These are phyloP conservation scores for Sylvicapra grimmia DNA, from an alignment of 2,113 vertebrate genomes.

Conservation along the genomic window DNA sequence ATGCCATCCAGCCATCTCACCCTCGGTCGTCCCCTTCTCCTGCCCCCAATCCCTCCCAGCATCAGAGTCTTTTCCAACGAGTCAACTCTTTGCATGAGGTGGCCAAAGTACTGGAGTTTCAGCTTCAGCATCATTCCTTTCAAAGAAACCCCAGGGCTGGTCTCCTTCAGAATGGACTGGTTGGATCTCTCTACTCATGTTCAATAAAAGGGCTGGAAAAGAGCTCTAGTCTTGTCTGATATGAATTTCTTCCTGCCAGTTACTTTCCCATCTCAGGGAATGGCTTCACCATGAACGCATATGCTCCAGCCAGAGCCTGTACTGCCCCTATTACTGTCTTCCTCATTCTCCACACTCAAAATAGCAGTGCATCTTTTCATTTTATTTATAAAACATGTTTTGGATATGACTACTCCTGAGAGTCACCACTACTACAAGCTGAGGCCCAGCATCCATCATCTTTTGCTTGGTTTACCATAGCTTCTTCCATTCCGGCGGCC, in stretches of 20 bases:
- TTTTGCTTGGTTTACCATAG: not conserved
- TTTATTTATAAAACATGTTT: not conserved
- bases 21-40: no score
- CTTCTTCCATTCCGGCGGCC: not conserved
- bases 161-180: no score
- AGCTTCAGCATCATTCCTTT: no score
- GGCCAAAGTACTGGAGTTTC: no score
- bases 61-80: no score
- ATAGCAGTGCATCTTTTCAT: not conserved
- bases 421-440: accelerated
- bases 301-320: not conserved
- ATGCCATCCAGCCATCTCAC: no score
- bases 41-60: no score
- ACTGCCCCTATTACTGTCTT: not conserved
- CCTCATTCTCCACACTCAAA: not conserved
- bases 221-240: not conserved
- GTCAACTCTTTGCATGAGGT: no score
- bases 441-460: not conserved
- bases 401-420: not conserved
- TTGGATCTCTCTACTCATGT: not conserved
- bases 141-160: no score
- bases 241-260: not conserved
- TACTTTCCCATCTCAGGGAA: not conserved
- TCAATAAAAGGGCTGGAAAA: not conserved
- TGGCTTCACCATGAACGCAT: not conserved